Evolutionary conservation across 23 tunicate species (phyloP), one percentile per base, ranked within the genome.

Genomic region (Oikopleura vanhoeffeni): DNA sequence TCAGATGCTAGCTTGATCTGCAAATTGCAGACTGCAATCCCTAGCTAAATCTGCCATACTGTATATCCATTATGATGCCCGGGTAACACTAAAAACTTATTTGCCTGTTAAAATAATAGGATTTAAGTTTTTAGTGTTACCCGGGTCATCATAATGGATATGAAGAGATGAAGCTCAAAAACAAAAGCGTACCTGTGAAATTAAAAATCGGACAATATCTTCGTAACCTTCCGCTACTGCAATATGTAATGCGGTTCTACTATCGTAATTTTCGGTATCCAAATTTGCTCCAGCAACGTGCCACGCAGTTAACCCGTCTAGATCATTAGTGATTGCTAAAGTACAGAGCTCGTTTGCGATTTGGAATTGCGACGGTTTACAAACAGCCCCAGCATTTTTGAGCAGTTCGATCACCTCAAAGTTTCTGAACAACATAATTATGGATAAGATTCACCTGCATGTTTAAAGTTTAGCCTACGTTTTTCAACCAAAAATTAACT

Each of bases 291-390:
- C 88, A 0, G 58, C 88, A 41, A 40, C 77, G 41, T 39, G 41
- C 88, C 88, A 86, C 1, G 88, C 88, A 36, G 41, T 84, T 0
- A 86, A 40, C 13, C 86, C 88, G 3, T 41, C 75, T 33, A 86
- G 34, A 41, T 86, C 86, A 27, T 86, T 86, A 18, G 32, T 49
- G 3, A 36, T 28, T 1, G 86, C 85, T n/a, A 83, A 41, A 41
- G 76, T 40, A n/a, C 86, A 83, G 0, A 86, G 40, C 27, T 58
- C 84, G 8, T 67, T 40, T 3, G 83, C 86, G n/a, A 83, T 41
- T 13, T 41, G 60, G 24, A 35, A 30, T 0, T 39, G 67, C 1
- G 77, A n/a, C 1, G n/a, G 41, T 13, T 64, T 41, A 34, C 67
- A 39, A 33, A 41, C 76, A 1, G 88, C 88, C 1, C 88, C 88